Evolutionary conservation across 2,888 invertebrate species (phyloP), one percentile per base, ranked within the genome.

Genomic region (Thelaira solivaga): DNA sequence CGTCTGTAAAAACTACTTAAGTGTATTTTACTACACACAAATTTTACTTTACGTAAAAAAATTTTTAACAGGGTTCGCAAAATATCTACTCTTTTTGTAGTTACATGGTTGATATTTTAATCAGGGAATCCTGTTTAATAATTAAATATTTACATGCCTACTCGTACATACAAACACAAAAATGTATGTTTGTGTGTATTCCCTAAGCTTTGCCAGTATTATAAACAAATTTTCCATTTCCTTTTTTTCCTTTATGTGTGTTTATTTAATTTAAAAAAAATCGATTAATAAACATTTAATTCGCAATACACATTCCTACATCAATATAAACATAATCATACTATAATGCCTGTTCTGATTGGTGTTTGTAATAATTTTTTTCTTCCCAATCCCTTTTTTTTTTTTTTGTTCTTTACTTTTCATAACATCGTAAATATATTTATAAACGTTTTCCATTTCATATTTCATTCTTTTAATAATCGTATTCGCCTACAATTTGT

Each of bases 261-360:
- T 83, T 78, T 80, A 81, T 67, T 75, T 76, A 69, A 49, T 80
- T 31, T 49, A 65, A 64, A 62, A 41, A 55, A 72, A 51, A 43
- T n/a, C n/a, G n/a, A n/a, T 41, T 47, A 24, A 47, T 41, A 53
- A 64, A 68, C 39, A 57, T 16, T 57, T 41, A n/a, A n/a, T n/a
- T n/a, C n/a, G n/a, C 49, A 53, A 51, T 59, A 73, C 20, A 53
- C n/a, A n/a, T n/a, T n/a, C n/a, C n/a, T n/a, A n/a, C n/a, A n/a
- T n/a, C n/a, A 49, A 57, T 55, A 72, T 57, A 61, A 57, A 59
- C 57, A 71, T 73, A 47, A 39, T 62, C 53, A 36, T 62, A 62
- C 55, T 84, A n/a, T n/a, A n/a, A 83, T 88, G 86, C 88, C 86
- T 87, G 87, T 85, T 69, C 64, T 84, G 84, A 86, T 87, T 88